Percentiles rank a stretch among this genome's conserved stretches.
phyloP scores from a whole-genome alignment of 2,113 vertebrate species.

The Periophthalmus modestus region DNA sequence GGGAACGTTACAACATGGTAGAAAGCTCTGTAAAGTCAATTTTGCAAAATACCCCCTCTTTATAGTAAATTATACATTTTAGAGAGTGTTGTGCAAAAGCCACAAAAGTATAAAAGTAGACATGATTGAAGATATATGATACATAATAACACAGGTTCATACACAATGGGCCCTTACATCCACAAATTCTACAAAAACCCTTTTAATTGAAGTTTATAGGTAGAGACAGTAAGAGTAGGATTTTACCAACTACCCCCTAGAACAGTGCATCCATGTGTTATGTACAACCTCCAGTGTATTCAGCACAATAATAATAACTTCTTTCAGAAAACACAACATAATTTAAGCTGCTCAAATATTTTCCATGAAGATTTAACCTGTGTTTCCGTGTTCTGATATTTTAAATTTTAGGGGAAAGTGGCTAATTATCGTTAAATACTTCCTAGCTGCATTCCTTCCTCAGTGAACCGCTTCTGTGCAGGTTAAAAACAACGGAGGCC shows the following conservation, averaged over 20 bases:
- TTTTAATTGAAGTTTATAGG: too few relatives aligned
- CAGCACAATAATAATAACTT: not conserved
- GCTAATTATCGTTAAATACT: slow-evolving; percentile 36
- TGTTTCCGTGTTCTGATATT: not conserved
- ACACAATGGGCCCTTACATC: too few relatives aligned
- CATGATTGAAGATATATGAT: too few relatives aligned
- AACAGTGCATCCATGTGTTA: not conserved
- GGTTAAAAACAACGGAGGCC: slow-evolving; percentile 21
- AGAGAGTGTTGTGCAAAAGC: too few relatives aligned
- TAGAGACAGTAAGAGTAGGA: not conserved
- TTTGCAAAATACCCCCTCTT: too few relatives aligned
- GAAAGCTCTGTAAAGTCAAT: too few relatives aligned
- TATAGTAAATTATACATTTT: too few relatives aligned
- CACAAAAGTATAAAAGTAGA: too few relatives aligned
- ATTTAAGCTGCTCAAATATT: not conserved
- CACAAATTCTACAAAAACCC: too few relatives aligned
- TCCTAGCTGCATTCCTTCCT: slow-evolving; percentile 27
- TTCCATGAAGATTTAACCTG: not conserved
- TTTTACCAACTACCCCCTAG: not conserved
- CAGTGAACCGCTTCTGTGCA: slow-evolving; percentile 22
- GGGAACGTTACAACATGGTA: too few relatives aligned
- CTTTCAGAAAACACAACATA: not conserved
- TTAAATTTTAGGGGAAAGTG: slow-evolving; percentile 16
- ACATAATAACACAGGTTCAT: too few relatives aligned
- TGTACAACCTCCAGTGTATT: not conserved